Conservation (phyloP, 1,140 invertebrate species). For the Leptoteleia sp. region DNA sequence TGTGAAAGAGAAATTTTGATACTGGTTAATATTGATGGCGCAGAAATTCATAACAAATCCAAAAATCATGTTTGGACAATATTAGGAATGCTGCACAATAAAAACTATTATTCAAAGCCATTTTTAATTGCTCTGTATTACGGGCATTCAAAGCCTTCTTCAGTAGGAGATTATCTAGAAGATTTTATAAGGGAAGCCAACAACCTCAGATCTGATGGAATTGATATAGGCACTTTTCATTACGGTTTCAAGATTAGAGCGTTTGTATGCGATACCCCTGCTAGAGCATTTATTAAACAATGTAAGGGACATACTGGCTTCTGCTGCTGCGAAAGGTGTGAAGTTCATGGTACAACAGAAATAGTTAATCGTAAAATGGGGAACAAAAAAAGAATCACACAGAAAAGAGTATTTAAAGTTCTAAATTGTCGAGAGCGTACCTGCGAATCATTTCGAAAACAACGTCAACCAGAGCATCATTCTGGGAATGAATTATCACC, state of each 20-base stretch:
- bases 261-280: too few species aligned
- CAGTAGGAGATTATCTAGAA: too few species aligned
- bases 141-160: too few species aligned
- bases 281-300: too few species aligned
- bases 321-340: too few species aligned
- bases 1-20: conserved; percentile 19
- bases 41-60: neutral
- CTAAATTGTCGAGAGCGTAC: conserved; percentile 19
- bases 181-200: too few species aligned
- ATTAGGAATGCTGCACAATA: neutral
- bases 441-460: conserved; percentile 26
- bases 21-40: conserved; percentile 46
- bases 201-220: too few species aligned
- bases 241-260: too few species aligned
- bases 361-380: conserved; percentile 4
- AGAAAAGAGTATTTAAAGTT: conserved; percentile 38
- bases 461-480: conserved; percentile 22
- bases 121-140: neutral
- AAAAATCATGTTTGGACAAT: neutral
- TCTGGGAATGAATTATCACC: conserved; percentile 32
- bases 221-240: too few species aligned
- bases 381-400: conserved; percentile 1
- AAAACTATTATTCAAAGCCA: neutral
- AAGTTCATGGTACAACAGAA: too few species aligned
- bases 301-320: too few species aligned